Evolutionary conservation across 2,797 vertebrate species (phyloP).

Genomic region (Kryptolebias ocellatus): DNA sequence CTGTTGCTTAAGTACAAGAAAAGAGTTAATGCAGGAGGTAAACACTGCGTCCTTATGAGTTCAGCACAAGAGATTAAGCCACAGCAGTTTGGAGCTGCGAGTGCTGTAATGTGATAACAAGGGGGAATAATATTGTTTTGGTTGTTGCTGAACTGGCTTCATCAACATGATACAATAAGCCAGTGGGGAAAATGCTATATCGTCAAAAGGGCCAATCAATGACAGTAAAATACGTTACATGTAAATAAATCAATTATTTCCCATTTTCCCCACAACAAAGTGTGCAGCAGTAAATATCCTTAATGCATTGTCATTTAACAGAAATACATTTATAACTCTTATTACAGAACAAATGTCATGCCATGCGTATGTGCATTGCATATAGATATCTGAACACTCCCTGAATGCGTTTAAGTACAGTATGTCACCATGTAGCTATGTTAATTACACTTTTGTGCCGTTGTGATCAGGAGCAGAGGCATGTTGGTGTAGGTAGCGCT

Average conservation of each 20-base stretch:
- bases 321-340: constrained; percentile 20
- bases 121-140: constrained; percentile 1
- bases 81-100: constrained; percentile 12
- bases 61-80: constrained; percentile 7
- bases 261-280: constrained; percentile 27
- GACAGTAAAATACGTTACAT: constrained; percentile 11
- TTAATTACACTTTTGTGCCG: constrained; percentile 1
- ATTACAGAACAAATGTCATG: constrained; percentile 16
- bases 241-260: constrained; percentile 2
- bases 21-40: background rate
- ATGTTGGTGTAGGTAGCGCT: background rate
- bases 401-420: constrained; percentile 12
- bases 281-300: constrained; percentile 23
- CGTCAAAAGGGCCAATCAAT: background rate
- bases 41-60: constrained; percentile 9
- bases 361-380: constrained; percentile 4
- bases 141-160: constrained; percentile 9
- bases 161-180: constrained; percentile 16
- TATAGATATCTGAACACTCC: constrained; percentile 6
- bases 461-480: background rate
- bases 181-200: background rate
- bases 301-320: constrained; percentile 18
- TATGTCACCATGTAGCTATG: background rate
- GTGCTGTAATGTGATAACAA: constrained; percentile 15
- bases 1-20: background rate